Evolutionary conservation across 2,797 vertebrate species (phyloP), one percentile per base, ranked within the genome.

Genomic region (Coccyzus lansbergi): DNA sequence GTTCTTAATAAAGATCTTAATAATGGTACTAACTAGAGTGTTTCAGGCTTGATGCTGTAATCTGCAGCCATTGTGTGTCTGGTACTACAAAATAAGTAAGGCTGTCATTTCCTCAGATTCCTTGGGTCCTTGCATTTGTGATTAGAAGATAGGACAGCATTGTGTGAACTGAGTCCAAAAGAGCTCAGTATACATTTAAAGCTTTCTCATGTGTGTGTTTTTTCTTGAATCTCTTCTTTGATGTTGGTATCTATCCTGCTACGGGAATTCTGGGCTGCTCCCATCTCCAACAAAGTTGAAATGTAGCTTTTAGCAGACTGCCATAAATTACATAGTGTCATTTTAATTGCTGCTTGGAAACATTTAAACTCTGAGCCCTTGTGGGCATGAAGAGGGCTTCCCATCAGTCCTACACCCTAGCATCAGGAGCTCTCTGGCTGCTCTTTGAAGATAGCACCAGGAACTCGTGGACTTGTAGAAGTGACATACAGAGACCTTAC

Each of bases 161-260:
- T 10, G 3, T 49, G 24, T 31, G 29, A 82, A 21, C n/a, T 52
- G 52, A 88, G 48, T 63, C 22, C 34, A 29, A 17, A 81, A 74
- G 48, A 69, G 15, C 20, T 52, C 25, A 33, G 28, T 4, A 19
- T 53, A 12, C 12, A 14, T 29, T 65, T 65, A 78, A 7, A 12
- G 11, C 10, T 72, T 51, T 29, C 55, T 44, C 18, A n/a, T n/a
- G 7, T 12, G 12, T 3, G 1, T 1, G 0, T 21, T 75, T 71
- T 82, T 48, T 13, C 59, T 92, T 5, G 2, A 4, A 6, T 24
- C 36, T 60, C n/a, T 22, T 1, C 34, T 40, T 53, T 14, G n/a
- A 0, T n/a, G 40, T 18, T 4, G 1, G 10, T 29, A 10, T 2
- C 1, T 56, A 31, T 18, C 76, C 53, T 68, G 33, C n/a, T 71